Evolutionary conservation across 2,888 invertebrate species (phyloP), one percentile per base, ranked within the genome.

Genomic region (Hirtodrosophila trivittata): DNA sequence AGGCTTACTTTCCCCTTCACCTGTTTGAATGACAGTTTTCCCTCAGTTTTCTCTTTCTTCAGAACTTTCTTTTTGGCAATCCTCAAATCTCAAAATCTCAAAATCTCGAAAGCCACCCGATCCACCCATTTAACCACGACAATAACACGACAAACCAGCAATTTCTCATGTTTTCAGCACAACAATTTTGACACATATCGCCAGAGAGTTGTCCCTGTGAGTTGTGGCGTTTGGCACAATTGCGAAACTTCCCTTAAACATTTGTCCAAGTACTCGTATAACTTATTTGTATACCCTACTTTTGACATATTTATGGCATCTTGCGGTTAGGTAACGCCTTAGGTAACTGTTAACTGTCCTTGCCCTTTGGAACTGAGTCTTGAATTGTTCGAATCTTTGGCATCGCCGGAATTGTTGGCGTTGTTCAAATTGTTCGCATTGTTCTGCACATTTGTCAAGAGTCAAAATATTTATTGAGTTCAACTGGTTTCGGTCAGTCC

Each of bases 401-500:
- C 28, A 45, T 7, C 28, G 2, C 9, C 9, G 28, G n/a, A 46
- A 41, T 63, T 49, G 42, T 46, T 47, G 35, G 33, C 38, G 62
- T 67, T 68, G 62, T 67, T 68, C 41, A 62, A 43, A 68, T 67
- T 68, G 62, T 67, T 68, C 41, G 68, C 51, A 67, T 68, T 72
- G 66, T 75, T 70, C 65, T 16, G 60, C 54, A 76, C 70, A 75
- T 84, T 80, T 85, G 86, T 87, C 87, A 85, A 75, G 59, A 83
- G 83, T 85, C 85, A 83, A 87, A 87, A 87, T 86, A 87, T 87
- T 86, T 87, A 87, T 86, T 85, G 83, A 87, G 86, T 83, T 86
- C 87, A 86, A 81, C 68, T 71, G 77, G 67, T 81, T 77, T 38
- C 45, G 37, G 41, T 32, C 16, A 49, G 28, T 46, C 43, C 59